Evolutionary conservation across 2,113 vertebrate genomes (phyloP).

Genomic region (Anser cygnoides): DNA sequence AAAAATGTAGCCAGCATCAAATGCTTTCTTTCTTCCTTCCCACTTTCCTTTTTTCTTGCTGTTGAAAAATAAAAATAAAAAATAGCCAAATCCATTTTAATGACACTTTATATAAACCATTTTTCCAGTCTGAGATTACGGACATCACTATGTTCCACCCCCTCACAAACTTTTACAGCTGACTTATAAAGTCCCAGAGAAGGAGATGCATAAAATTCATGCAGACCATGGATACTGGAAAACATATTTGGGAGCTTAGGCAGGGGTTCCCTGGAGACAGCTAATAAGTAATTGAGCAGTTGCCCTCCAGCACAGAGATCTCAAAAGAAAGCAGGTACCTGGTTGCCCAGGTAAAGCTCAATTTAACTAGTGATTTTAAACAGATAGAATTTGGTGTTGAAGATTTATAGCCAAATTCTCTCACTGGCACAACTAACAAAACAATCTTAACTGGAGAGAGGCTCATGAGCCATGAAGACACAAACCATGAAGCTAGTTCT

Average conservation of each 20-base stretch:
- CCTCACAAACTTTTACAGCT: constrained; percentile 55
- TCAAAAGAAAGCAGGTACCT: background rate
- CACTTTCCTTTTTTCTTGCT: background rate
- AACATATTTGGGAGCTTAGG: constrained; percentile 2
- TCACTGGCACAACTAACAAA: background rate
- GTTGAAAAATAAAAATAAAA: constrained; percentile 53
- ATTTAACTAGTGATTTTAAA: constrained; percentile 7
- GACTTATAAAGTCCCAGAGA: constrained; percentile 56
- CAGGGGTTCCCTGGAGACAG: background rate
- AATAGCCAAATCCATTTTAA: constrained; percentile 52
- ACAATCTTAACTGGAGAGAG: background rate
- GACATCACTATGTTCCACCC: constrained; percentile 38
- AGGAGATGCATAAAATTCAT: constrained; percentile 51
- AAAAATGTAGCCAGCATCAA: background rate
- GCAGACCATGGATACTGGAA: constrained; percentile 9
- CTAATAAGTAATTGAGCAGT: constrained; percentile 6
- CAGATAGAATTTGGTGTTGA: background rate
- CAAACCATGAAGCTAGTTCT: background rate
- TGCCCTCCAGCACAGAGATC: background rate
- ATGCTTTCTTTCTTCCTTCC: background rate
- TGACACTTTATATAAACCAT: constrained; percentile 48
- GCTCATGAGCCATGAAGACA: background rate
- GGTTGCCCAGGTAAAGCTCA: background rate
- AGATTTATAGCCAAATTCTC: background rate
- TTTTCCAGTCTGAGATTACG: constrained; percentile 60